Evolutionary conservation across 2,888 invertebrate species (phyloP), one percentile per base, ranked within the genome.

Genomic region (Epirrhoe alternata): DNA sequence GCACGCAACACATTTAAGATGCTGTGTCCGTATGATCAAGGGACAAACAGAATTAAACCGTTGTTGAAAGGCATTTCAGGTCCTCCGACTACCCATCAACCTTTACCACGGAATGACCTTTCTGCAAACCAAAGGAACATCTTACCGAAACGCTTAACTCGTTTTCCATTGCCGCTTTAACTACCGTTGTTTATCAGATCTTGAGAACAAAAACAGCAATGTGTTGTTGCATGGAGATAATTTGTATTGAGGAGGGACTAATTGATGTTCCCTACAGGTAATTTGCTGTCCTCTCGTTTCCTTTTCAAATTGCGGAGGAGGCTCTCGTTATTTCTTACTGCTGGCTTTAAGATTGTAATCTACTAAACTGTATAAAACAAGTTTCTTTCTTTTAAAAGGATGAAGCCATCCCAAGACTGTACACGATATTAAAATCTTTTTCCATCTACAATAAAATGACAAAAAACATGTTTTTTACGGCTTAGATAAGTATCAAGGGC

Each of bases 271-370:
- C 51, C 51, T 33, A 31, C 42, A 64, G 55, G 60, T 65, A 63
- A 70, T 66, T 61, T 52, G 61, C 67, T 35, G 56, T 54, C 49
- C 35, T 17, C 58, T 63, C 57, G 54, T 63, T 67, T 70, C 62
- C 70, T 60, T 57, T 45, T 65, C 54, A 63, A 70, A 70, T 67
- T 65, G 55, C 49, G 55, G 52, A n/a, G 53, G 35, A 50, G 35
- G 35, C 30, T 16, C 24, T 62, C 38, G 10, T 56, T 62, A 51
- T 59, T 58, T 38, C 24, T 38, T 35, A 50, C 58, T 30, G 45
- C 24, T 14, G 7, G 24, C 42, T 45, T 45, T 14, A 12, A 12
- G 12, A 1, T 49, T 16, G 49, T 49, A 49, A 49, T 49, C 49
- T 17, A 16, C 14, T 49, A 49, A 24, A 49, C 8, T 49, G 16